Evolutionary conservation across 2,113 vertebrate species (phyloP).

Genomic region (Platycercus adscitus): DNA sequence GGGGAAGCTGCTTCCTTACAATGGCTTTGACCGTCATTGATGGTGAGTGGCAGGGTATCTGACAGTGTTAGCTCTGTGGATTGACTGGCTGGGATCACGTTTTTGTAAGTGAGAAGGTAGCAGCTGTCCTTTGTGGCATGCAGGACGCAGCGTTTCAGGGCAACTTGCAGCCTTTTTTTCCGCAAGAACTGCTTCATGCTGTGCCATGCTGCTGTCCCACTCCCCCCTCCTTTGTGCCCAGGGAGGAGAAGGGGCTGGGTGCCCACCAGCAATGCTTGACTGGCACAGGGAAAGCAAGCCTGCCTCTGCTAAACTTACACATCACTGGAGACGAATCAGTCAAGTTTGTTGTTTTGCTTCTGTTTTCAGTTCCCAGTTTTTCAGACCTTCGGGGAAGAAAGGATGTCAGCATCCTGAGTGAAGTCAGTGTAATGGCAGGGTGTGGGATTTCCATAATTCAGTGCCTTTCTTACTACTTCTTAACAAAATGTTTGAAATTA

Average conservation of each 20-base stretch:
- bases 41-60: not conserved
- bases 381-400: not conserved
- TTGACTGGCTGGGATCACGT: constrained; percentile 30
- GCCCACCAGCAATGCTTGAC: not conserved
- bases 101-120: constrained; percentile 59
- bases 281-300: not conserved
- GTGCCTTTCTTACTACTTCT: not conserved
- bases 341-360: not conserved
- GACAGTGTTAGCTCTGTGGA: not conserved
- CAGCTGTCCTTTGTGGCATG: constrained; percentile 58
- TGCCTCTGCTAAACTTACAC: not conserved
- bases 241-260: not conserved
- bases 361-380: not conserved
- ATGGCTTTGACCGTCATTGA: constrained; percentile 28
- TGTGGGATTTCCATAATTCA: not conserved
- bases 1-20: not conserved
- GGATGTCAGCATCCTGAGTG: not conserved
- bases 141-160: constrained; percentile 9
- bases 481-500: not conserved
- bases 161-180: constrained; percentile 18
- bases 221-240: not conserved
- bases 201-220: not conserved
- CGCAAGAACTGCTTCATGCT: not conserved
- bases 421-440: not conserved
- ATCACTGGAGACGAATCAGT: not conserved